Base-by-base conservation (phyloP, 2,888 invertebrate genomes). In the Aphrophora alni region DNA sequence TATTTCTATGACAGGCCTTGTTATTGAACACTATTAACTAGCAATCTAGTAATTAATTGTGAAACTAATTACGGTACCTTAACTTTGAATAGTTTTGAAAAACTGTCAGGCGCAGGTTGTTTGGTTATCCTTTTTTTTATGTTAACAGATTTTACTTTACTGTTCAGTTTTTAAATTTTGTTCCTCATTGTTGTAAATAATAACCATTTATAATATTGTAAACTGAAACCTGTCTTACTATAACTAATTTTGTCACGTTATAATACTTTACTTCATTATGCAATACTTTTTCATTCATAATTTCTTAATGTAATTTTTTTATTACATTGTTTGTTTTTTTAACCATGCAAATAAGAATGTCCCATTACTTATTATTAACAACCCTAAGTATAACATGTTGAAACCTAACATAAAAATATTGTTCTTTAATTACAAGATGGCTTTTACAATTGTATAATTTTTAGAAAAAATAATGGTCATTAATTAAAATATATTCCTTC, bases 171-270 rank as follows among this genome's bases (percentile, higher is more conserved):
- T 70, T 12, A 70, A 70, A 70, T 21, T 70, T 70, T 70, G 70
- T 70, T 70, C 70, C 70, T 70, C 70, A 70, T 70, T 70, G 17
- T 70, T 70, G 70, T 70, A 21, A 68, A 70, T 70, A 70, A 70
- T 70, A 70, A 70, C 70, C 70, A 70, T 70, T 68, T 70, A 70
- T 24, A 12, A 70, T 70, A 21, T 70, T 70, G 21, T 21, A 70
- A 17, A 70, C 70, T 70, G 21, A 70, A 70, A 70, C n/a, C 70
- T 70, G 24, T 33, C 33, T 70, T n/a, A 70, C 70, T 70, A 70
- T 70, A 21, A 70, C 70, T 70, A 70, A 70, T 70, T 70, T 70
- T 70, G 70, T 70, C n/a, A 70, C n/a, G 24, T 70, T 70, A 70
- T 70, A 70, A 24, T 70, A 70, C 70, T 70, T 70, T 70, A 70